phyloP scores from a whole-genome alignment of 2,797 vertebrate genomes.

The Heterohyrax brucei region DNA sequence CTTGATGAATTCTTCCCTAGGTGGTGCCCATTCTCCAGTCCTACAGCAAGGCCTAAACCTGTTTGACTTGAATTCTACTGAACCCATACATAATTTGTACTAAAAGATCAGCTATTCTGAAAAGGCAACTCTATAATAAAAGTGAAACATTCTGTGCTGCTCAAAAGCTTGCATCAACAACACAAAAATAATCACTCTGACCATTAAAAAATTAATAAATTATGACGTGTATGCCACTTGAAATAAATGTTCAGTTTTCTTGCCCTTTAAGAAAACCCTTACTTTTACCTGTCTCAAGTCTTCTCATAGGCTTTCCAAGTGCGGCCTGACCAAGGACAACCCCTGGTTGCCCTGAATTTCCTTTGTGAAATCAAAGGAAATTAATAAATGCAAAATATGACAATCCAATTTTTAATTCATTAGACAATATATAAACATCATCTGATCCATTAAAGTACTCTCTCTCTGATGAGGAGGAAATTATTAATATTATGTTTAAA shows the following conservation, averaged over 20 bases:
- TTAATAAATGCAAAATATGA: conserved; percentile 61
- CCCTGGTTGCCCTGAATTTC: conserved; percentile 34
- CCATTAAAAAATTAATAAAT: conserved; percentile 73
- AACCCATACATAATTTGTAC: not conserved
- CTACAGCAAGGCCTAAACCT: conserved; percentile 64
- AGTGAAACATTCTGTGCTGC: not conserved
- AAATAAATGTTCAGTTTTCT: conserved; percentile 44
- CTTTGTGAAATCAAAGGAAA: conserved; percentile 65
- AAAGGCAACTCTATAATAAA: not conserved
- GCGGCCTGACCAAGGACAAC: not conserved
- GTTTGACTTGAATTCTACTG: conserved; percentile 38
- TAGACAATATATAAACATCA: too few species aligned
- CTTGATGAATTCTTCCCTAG: conserved; percentile 66
- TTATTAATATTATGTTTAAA: not conserved
- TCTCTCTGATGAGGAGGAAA: conserved; percentile 11
- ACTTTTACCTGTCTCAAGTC: not conserved
- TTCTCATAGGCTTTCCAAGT: not conserved
- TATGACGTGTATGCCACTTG: conserved; percentile 21
- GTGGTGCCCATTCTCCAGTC: conserved; percentile 23
- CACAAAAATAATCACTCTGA: conserved; percentile 32
- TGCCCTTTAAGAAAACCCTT: not conserved
- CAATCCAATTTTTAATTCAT: not conserved
- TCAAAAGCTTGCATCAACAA: conserved; percentile 12
- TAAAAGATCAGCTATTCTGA: conserved; percentile 10
- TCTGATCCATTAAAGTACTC: conserved; percentile 51